Conservation (phyloP, 2,888 invertebrate genomes). For the Tinea trinotella region DNA sequence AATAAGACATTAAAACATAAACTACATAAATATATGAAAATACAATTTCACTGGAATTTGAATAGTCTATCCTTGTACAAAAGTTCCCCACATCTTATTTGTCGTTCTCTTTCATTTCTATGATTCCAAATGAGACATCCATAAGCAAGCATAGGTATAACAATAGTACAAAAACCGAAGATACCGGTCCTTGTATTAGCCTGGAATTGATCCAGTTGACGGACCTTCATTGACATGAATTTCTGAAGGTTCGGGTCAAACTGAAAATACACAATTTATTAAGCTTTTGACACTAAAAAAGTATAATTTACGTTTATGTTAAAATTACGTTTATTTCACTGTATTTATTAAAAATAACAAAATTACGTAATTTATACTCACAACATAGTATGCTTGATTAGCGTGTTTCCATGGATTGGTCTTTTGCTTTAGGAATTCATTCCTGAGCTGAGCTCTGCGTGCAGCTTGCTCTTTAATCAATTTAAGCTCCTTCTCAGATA, state of each 20-base stretch:
- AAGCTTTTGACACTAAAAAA: neutral
- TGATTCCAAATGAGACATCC: slow-evolving; percentile 67
- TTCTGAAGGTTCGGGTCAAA: slow-evolving; percentile 86
- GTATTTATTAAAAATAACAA: slow-evolving; percentile 21
- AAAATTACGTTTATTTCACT: neutral
- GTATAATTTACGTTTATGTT: neutral
- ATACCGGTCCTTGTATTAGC: slow-evolving; percentile 73
- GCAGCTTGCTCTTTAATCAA: slow-evolving; percentile 74
- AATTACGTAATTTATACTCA: slow-evolving; percentile 6
- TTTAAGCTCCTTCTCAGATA: slow-evolving; percentile 62
- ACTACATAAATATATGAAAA: neutral
- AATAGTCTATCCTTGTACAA: slow-evolving; percentile 81
- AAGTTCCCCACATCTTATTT: slow-evolving; percentile 79
- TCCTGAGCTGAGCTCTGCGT: slow-evolving; percentile 72
- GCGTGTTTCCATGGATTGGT: slow-evolving; percentile 81
- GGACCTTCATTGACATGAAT: slow-evolving; percentile 79
- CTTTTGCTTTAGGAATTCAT: slow-evolving; percentile 80
- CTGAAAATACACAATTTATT: slow-evolving; percentile 62
- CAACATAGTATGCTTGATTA: slow-evolving; percentile 76
- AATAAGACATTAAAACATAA: neutral
- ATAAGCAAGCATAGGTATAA: slow-evolving; percentile 70
- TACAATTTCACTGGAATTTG: slow-evolving; percentile 59
- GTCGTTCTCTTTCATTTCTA: slow-evolving; percentile 67
- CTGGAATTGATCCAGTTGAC: slow-evolving; percentile 76
- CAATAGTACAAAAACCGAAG: slow-evolving; percentile 59